Evolutionary conservation across 2,797 vertebrate species (phyloP).

Genomic region (Ammospiza maritima): DNA sequence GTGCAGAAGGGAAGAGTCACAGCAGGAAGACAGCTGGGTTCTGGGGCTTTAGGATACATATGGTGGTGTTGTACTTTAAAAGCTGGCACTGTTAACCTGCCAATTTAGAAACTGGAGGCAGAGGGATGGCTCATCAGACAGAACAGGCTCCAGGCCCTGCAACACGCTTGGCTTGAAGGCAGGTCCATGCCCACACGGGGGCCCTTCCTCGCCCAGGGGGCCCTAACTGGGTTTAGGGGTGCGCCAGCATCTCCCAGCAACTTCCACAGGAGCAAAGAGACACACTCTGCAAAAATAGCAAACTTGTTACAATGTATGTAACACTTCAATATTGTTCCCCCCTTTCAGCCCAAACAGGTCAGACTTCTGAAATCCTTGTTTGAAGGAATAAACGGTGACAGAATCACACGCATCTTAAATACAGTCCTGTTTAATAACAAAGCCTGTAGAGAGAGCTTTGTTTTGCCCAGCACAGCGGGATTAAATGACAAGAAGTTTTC

Average conservation of each 20-base stretch:
- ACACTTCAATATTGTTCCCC: neutral
- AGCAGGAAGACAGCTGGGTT: neutral
- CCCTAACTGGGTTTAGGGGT: rapidly evolving
- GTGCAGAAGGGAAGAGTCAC: neutral
- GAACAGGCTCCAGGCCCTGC: neutral
- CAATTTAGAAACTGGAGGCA: neutral
- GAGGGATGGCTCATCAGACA: neutral
- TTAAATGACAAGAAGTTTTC: constrained; percentile 49
- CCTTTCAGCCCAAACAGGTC: neutral
- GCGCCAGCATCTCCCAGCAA: neutral
- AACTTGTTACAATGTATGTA: neutral
- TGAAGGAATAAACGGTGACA: constrained; percentile 10
- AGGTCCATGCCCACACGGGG: rapidly evolving
- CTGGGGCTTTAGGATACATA: rapidly evolving
- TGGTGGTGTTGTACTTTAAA: neutral
- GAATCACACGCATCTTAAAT: neutral
- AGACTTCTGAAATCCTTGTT: neutral
- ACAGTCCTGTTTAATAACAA: constrained; percentile 18
- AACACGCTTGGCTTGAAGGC: neutral
- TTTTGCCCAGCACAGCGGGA: constrained; percentile 24
- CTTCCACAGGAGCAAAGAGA: neutral
- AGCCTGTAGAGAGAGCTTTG: constrained; percentile 13
- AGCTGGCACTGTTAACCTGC: neutral
- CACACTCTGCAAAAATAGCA: neutral
- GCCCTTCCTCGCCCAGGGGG: neutral